Base-by-base conservation (phyloP, 2,113 vertebrate species). In the Mormyrus lacerda region DNA sequence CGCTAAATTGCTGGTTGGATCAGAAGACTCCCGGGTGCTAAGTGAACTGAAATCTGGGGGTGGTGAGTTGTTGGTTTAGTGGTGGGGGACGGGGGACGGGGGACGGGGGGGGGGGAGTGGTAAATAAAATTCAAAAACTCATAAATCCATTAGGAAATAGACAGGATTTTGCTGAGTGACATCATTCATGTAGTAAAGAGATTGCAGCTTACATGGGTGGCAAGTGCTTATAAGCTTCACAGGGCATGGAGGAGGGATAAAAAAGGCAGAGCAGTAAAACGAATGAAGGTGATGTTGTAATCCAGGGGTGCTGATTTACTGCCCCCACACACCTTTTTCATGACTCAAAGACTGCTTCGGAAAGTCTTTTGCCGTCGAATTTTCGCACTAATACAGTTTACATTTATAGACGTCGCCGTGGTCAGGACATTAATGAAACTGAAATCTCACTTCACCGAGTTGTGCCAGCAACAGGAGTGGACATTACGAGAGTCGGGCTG, bases 151-250 rank as follows among this genome's bases (percentile, higher is more conserved):
- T 3, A 53, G 11, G 50, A 84, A 84, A 84, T 19, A 45, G 19
- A 44, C 48, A 31, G 88, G 31, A 84, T 44, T 84, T 51, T 58
- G 51, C 47, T 53, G 45, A 55, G 58, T 47, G 79, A 83, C 76
- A 84, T 83, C 79, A 61, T 51, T 84, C 88, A 45, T 84, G 88
- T n/a, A 39, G 55, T 83, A 84, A 51, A 51, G 42, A 89, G 88
- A 47, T 31, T 31, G 79, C 39, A 55, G 39, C 21, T 50, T 45
- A 27, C 35, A 27, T 9, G 7, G 76, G 15, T 27, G 24, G 17
- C 31, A 35, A 27, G 51, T 27, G 1, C 39, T 1, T 42, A 9
- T 11, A 58, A 13, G 1, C 53, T 47, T 11, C 21, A 19, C 21
- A 6, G 24, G 19, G 9, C 51, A 7, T 24, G 6, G 27, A 7